Evolutionary conservation across 2,113 vertebrate species (phyloP).

Genomic region (Triplophysa siluroides): DNA sequence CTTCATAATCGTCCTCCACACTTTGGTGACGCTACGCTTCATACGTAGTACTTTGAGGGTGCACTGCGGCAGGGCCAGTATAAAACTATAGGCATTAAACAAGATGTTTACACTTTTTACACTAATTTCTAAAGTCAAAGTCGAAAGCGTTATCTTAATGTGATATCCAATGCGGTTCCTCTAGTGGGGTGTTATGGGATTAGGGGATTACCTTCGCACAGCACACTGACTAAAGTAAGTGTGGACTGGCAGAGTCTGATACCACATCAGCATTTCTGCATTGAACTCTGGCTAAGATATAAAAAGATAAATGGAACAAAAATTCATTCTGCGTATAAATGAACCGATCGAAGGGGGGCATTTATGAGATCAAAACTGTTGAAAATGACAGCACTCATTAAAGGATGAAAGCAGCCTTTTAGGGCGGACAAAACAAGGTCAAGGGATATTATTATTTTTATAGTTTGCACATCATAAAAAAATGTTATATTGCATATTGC

Average conservation of each 20-base stretch:
- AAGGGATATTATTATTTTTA: too few relatives aligned
- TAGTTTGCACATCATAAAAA: not conserved
- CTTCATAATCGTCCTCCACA: too few relatives aligned
- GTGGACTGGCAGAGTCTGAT: not conserved
- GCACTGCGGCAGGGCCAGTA: too few relatives aligned
- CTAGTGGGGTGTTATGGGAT: not conserved
- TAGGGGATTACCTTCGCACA: not conserved
- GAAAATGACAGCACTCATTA: not conserved
- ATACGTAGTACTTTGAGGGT: too few relatives aligned
- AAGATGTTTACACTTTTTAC: not conserved
- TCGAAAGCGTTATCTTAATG: not conserved
- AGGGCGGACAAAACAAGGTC: not conserved
- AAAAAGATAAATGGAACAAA: not conserved
- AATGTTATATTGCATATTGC: too few relatives aligned
- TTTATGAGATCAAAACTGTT: slow-evolving; percentile 8
- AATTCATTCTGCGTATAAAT: not conserved
- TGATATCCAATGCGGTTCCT: not conserved
- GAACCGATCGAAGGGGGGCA: not conserved
- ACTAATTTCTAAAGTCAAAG: not conserved
- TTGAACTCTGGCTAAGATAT: not conserved
- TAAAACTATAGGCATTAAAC: too few relatives aligned
- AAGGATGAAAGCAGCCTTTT: not conserved
- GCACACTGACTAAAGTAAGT: slow-evolving; percentile 11
- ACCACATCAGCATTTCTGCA: not conserved
- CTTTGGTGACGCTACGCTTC: too few relatives aligned